Evolutionary conservation across 2,888 invertebrate genomes (phyloP), one percentile per base, ranked within the genome.

Genomic region (Spatulosminthurus flaviceps): DNA sequence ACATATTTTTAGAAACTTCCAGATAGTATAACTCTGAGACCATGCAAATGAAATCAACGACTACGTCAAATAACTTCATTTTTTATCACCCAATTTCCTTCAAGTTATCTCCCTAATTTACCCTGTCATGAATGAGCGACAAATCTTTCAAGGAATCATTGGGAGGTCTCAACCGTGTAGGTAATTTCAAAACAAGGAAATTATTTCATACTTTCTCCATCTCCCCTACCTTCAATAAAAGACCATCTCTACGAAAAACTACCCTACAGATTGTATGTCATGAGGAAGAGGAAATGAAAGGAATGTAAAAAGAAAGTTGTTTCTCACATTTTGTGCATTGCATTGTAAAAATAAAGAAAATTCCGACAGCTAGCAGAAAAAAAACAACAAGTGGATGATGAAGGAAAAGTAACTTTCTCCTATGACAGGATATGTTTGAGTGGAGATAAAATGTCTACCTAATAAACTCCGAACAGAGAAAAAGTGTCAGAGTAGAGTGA

Each of bases 321-420:
- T 29, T 7, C 29, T 29, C 21, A 16, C 28, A n/a, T 51, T 11
- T 51, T 19, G 16, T 19, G 5, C 16, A 51, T 51, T n/a, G 51
- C n/a, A 11, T 5, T 51, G 5, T 11, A 11, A 51, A 51, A 51
- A 51, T 51, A 51, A 51, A 51, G 51, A n/a, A 51, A 51, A 19
- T 16, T 5, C 16, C 5, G 51, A 51, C 51, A 51, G 51, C 51
- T 51, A 51, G 16, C 16, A 19, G 51, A 51, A n/a, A 51, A 51
- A 51, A 51, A 51, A 51, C 51, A 51, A 51, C 51, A 51, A 51
- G 51, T 51, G 51, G 51, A 51, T 51, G 16, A 71, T 42, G 29
- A 22, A 22, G 42, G 41, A 70, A 41, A 1, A 70, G 41, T 11
- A 29, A n/a, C 69, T 29, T 29, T 1, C 69, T 67, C 19, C 67